Percentiles rank a stretch among this genome's conserved stretches.
These are phyloP conservation scores for Lepisosteus osseus DNA, from an alignment of 2,113 vertebrate genomes.

Conservation along the genomic window DNA sequence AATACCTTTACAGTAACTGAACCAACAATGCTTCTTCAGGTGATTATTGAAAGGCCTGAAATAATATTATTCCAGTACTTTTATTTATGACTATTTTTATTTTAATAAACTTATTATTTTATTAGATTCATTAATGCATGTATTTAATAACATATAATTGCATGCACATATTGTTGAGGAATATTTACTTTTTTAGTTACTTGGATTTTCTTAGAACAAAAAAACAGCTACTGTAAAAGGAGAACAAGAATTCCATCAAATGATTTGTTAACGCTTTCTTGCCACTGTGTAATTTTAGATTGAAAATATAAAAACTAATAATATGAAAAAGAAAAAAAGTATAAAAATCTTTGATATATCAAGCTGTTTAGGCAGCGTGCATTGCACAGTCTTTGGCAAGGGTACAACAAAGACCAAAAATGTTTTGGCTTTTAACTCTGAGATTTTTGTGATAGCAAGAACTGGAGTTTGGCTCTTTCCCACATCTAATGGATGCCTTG, in stretches of 20 bases:
- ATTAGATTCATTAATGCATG: too few relatives aligned
- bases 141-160: too few relatives aligned
- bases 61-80: too few relatives aligned
- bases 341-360: background rate
- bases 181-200: too few relatives aligned
- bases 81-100: too few relatives aligned
- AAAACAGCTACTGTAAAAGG: too few relatives aligned
- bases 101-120: too few relatives aligned
- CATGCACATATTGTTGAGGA: too few relatives aligned
- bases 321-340: background rate
- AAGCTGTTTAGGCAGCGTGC: constrained; percentile 7
- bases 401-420: background rate
- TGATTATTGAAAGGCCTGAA: too few relatives aligned
- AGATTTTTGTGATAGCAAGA: constrained; percentile 11
- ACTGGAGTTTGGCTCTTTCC: constrained; percentile 29
- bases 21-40: too few relatives aligned
- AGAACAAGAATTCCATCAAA: background rate
- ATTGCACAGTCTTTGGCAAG: constrained; percentile 13
- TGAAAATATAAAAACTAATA: background rate
- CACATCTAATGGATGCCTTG: constrained; percentile 24
- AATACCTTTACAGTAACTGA: too few relatives aligned
- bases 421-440: background rate
- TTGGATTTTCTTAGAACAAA: too few relatives aligned
- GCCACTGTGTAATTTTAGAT: background rate
- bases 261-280: background rate